phyloP scores from a whole-genome alignment of 2,113 vertebrate species.

The Malurus melanocephalus region DNA sequence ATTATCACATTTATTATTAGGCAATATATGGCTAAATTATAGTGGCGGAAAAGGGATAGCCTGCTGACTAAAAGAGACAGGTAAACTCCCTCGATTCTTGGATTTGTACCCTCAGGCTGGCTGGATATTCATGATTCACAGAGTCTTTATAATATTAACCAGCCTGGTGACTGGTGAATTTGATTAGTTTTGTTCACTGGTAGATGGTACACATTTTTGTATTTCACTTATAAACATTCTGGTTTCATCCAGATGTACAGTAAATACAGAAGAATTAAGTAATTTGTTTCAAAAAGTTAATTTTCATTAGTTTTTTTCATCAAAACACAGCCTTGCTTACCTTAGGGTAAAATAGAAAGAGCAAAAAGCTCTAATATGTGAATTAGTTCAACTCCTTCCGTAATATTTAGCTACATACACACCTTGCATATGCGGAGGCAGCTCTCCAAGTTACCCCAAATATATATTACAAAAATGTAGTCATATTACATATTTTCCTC shows the following conservation, averaged over 20 bases:
- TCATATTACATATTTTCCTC: not conserved
- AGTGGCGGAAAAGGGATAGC: conserved; percentile 6
- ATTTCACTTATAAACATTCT: not conserved
- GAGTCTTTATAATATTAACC: conserved; percentile 55
- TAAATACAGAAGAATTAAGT: conserved; percentile 17
- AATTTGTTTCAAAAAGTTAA: conserved; percentile 22
- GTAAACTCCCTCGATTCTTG: conserved; percentile 40
- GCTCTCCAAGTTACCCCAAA: not conserved
- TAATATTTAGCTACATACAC: not conserved
- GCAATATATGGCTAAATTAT: conserved; percentile 5
- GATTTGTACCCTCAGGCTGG: conserved; percentile 37
- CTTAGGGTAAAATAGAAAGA: not conserved
- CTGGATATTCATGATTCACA: conserved; percentile 35
- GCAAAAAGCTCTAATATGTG: not conserved
- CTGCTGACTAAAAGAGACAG: conserved; percentile 36
- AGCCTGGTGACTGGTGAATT: conserved; percentile 41
- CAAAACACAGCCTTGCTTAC: not conserved
- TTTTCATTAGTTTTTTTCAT: conserved; percentile 25
- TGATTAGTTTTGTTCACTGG: conserved; percentile 33
- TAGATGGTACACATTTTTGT: conserved; percentile 4
- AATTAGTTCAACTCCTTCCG: not conserved
- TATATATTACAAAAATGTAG: not conserved
- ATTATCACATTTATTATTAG: conserved; percentile 35
- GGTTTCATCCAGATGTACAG: not conserved
- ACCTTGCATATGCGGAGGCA: not conserved